Evolutionary conservation across 2,888 invertebrate species (phyloP), one percentile per base, ranked within the genome.

Genomic region (Aphidius colemani): DNA sequence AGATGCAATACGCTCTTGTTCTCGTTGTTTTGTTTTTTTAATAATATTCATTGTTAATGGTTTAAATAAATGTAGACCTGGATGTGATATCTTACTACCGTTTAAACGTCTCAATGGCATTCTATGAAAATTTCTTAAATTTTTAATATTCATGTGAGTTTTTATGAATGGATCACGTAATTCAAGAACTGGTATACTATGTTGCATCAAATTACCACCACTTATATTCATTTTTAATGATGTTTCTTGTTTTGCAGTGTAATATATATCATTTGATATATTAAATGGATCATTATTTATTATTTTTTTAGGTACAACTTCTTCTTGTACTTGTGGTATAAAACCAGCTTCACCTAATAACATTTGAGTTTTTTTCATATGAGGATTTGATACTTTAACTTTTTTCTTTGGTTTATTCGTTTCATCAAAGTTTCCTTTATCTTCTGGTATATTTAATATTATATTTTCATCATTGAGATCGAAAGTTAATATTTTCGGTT

Each of bases 401-500:
- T 94, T 93, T 0, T 92, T 92, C 3, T 92, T 91, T 1, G 91
- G 90, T 68, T 90, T 87, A 66, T 90, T 90, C 85, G 84, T 82
- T 71, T 82, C 78, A 13, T 82, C 67, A 0, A 93, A 92, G 0
- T 95, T 95, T 83, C 96, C 95, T n/a, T 95, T 93, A 79, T 96
- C 96, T 79, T 96, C 95, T 0, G 96, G 96, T 74, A 96, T 93
- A 3, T 94, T 96, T 59, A 98, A 84, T 68, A 98, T 94, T 61
- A 98, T 96, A 77, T 98, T 98, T 79, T 98, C 97, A 83, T 98
- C 98, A 76, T 98, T 98, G 0, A 96, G 96, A 85, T 99, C 98
- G 18, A 99, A 83, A 0, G 98, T 96, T 48, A 99, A 84, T 66
- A 98, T 93, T 75, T 95, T 94, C 0, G 98, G 98, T 76, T 95